Percentiles rank a stretch among this genome's conserved stretches.
These are phyloP conservation scores for Hippocampus guttulatus DNA, from an alignment of 2,113 vertebrate species.

Conservation along the genomic window DNA sequence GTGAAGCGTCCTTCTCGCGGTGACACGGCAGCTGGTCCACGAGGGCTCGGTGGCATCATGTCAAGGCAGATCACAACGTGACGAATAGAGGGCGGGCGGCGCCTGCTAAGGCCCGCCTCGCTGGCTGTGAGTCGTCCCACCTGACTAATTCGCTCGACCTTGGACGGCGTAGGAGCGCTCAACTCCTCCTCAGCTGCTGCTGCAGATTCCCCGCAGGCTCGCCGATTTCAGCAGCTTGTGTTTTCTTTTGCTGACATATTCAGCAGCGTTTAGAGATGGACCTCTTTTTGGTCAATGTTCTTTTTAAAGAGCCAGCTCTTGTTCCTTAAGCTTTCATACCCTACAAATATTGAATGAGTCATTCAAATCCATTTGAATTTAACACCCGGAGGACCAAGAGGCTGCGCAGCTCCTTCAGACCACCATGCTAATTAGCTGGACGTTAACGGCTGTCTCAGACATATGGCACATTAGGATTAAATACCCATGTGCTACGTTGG, in stretches of 20 bases:
- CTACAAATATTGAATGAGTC: background rate
- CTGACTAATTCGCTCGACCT: conserved; percentile 69
- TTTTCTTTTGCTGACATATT: conserved; percentile 36
- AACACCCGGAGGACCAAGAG: conserved; percentile 27
- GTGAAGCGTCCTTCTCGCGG: conserved; percentile 35
- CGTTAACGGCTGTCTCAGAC: conserved; percentile 37
- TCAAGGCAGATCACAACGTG: conserved; percentile 34
- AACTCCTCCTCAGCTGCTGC: conserved; percentile 23
- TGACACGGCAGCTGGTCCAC: conserved; percentile 33
- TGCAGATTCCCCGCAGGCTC: conserved; percentile 34
- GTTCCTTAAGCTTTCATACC: background rate
- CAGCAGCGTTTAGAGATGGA: background rate
- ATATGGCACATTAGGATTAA: conserved; percentile 55
- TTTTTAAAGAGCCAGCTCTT: background rate
- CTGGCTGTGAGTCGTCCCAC: conserved; percentile 49
- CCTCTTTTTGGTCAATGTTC: background rate
- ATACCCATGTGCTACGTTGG: conserved; percentile 37
- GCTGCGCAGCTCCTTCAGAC: conserved; percentile 27
- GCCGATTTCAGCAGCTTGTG: conserved; percentile 51
- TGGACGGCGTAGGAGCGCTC: conserved; percentile 49
- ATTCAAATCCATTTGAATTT: background rate
- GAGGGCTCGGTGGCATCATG: conserved; percentile 29
- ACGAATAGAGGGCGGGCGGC: conserved; percentile 49
- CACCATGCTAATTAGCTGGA: conserved; percentile 48
- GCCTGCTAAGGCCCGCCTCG: conserved; percentile 10